Conservation (phyloP, 2,113 vertebrate genomes). For the Pithys albifrons region DNA sequence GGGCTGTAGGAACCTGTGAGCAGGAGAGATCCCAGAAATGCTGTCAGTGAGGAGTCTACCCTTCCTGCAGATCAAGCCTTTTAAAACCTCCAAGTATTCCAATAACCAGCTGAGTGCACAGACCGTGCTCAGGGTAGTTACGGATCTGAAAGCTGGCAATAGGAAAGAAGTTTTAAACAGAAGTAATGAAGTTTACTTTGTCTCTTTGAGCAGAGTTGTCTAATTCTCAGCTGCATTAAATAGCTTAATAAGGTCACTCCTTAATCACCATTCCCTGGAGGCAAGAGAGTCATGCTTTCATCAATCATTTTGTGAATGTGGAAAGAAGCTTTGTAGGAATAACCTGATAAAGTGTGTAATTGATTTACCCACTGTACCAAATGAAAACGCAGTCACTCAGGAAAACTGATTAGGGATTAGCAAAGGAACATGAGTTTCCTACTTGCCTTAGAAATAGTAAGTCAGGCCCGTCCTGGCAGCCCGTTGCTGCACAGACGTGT, state of each 20-base stretch:
- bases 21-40: not conserved
- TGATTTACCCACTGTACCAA: slow-evolving; percentile 33
- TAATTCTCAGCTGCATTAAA: slow-evolving; percentile 7
- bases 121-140: not conserved
- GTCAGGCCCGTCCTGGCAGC: not conserved
- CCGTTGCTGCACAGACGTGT: not conserved
- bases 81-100: not conserved
- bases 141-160: not conserved
- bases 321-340: slow-evolving; percentile 23
- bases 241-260: slow-evolving; percentile 45
- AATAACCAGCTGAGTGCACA: not conserved
- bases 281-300: not conserved
- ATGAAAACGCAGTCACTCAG: not conserved
- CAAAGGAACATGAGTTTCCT: not conserved
- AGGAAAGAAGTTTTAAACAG: not conserved
- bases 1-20: not conserved
- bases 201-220: not conserved
- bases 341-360: slow-evolving; percentile 33
- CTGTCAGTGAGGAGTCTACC: not conserved
- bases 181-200: slow-evolving; percentile 7
- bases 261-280: slow-evolving; percentile 7
- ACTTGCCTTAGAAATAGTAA: not conserved
- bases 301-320: slow-evolving; percentile 10
- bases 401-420: slow-evolving; percentile 24
- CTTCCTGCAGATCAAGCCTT: not conserved